These are phyloP conservation scores for Polia nebulosa DNA, from an alignment of 2,888 invertebrate species.

Conservation along the genomic window DNA sequence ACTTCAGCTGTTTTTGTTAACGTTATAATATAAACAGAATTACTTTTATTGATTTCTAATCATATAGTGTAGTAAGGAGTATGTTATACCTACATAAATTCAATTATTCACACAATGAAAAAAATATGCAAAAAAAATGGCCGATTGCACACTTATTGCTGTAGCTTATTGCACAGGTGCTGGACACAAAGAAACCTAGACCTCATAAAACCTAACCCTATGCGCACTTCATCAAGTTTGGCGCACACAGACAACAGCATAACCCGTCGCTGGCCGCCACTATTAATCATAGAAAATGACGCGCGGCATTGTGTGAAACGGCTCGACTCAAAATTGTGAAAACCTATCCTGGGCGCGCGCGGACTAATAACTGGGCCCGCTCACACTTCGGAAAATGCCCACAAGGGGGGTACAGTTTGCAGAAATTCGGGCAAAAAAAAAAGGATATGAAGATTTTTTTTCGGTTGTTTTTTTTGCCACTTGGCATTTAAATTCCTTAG, in stretches of 20 bases:
- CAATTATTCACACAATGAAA: not conserved
- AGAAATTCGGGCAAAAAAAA: slow-evolving; percentile 60
- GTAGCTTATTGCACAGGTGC: too few relatives aligned
- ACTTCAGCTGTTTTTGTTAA: too few relatives aligned
- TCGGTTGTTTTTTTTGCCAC: not conserved
- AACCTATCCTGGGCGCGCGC: slow-evolving; percentile 85
- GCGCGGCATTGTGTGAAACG: slow-evolving; percentile 83
- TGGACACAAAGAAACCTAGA: not conserved
- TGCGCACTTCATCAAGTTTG: slow-evolving; percentile 55
- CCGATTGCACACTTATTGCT: too few relatives aligned
- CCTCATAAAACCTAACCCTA: slow-evolving; percentile 39
- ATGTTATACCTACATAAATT: too few relatives aligned
- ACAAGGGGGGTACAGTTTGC: slow-evolving; percentile 81
- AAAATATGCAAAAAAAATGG: not conserved
- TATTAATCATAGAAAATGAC: slow-evolving; percentile 91
- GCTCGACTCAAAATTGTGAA: slow-evolving; percentile 89
- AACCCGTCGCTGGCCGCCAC: slow-evolving; percentile 74
- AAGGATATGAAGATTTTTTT: not conserved
- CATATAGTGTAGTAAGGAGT: too few relatives aligned
- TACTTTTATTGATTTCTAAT: too few relatives aligned
- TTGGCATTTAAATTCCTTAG: not conserved
- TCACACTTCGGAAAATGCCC: slow-evolving; percentile 86
- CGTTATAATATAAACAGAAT: too few relatives aligned
- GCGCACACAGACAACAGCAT: slow-evolving; percentile 54
- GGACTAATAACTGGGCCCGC: slow-evolving; percentile 87